phyloP scores from a whole-genome alignment of 2,888 invertebrate genomes.

The Pseudanteris insignis region DNA sequence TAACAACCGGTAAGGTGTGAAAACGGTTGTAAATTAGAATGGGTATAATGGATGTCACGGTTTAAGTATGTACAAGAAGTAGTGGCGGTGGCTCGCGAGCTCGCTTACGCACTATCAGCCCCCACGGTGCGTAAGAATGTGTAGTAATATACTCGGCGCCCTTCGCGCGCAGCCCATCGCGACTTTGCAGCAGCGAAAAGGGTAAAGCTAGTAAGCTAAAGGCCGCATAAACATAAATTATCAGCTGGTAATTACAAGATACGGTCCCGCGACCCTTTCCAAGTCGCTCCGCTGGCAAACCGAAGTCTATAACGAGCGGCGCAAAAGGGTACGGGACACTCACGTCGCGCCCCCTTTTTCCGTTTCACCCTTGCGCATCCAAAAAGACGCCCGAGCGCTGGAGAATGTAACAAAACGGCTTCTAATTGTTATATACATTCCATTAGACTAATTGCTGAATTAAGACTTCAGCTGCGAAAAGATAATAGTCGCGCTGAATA shows the following conservation, averaged over 20 bases:
- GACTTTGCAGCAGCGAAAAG: constrained; percentile 54
- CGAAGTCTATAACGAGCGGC: constrained; percentile 50
- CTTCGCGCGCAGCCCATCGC: constrained; percentile 42
- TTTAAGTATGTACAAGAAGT: constrained; percentile 60
- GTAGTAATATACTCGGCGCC: constrained; percentile 62
- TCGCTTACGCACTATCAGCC: constrained; percentile 41
- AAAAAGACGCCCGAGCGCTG: constrained; percentile 47
- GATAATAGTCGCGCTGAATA: constrained; percentile 43
- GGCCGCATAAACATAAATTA: constrained; percentile 67
- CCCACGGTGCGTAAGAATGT: constrained; percentile 62
- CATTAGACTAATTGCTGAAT: constrained; percentile 67
- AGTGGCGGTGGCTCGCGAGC: constrained; percentile 46
- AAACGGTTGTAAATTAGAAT: constrained; percentile 63
- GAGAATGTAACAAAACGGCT: constrained; percentile 58
- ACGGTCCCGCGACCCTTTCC: constrained; percentile 51
- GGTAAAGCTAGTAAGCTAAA: constrained; percentile 60
- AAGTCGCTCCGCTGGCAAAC: too few species aligned
- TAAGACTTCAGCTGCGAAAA: constrained; percentile 61
- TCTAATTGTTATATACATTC: constrained; percentile 67
- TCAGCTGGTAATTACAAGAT: constrained; percentile 67
- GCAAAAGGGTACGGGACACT: constrained; percentile 51
- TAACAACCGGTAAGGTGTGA: constrained; percentile 63
- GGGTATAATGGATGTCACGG: constrained; percentile 60
- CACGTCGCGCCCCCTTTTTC: constrained; percentile 50
- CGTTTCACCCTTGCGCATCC: constrained; percentile 40